A percentile compares a stretch with the other conserved stretches of the same genome.
Conservation (phyloP, 2,888 invertebrate species). For the Chrysomela aeneicollis region DNA sequence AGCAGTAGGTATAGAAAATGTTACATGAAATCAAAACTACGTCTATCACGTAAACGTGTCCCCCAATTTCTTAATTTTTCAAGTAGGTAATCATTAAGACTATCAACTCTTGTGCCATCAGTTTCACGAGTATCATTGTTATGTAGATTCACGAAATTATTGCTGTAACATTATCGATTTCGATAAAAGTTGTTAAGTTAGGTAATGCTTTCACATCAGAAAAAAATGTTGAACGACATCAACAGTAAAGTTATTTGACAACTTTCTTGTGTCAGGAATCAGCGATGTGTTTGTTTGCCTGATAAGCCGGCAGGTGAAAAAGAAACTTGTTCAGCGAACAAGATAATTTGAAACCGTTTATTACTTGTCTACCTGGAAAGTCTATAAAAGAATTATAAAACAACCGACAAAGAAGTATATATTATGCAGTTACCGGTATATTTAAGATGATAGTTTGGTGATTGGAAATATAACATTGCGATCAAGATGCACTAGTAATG, state of each 20-base stretch:
- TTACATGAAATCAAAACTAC: too few species aligned
- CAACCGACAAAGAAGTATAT: neutral
- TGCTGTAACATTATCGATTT: too few species aligned
- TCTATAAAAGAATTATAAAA: neutral
- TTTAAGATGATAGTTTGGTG: neutral
- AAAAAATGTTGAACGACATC: neutral
- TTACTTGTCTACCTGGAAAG: neutral
- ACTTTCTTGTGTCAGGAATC: neutral
- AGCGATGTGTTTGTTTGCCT: neutral
- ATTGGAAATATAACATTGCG: too few species aligned
- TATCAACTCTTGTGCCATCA: too few species aligned
- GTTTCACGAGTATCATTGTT: too few species aligned
- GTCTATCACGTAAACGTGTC: too few species aligned
- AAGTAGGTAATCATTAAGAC: too few species aligned
- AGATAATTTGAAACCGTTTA: neutral
- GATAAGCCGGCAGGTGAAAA: neutral
- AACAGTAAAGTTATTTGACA: neutral
- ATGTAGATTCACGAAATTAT: neutral
- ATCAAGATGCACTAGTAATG: too few species aligned
- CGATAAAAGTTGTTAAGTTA: too few species aligned
- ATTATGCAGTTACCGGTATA: neutral
- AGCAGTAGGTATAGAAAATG: too few species aligned
- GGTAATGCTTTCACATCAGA: neutral
- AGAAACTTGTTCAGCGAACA: neutral
- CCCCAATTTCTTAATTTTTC: too few species aligned